phyloP scores from a whole-genome alignment of 37 sponge, comb jelly and placozoan genomes.

The Halisarca cf. caerulea region DNA sequence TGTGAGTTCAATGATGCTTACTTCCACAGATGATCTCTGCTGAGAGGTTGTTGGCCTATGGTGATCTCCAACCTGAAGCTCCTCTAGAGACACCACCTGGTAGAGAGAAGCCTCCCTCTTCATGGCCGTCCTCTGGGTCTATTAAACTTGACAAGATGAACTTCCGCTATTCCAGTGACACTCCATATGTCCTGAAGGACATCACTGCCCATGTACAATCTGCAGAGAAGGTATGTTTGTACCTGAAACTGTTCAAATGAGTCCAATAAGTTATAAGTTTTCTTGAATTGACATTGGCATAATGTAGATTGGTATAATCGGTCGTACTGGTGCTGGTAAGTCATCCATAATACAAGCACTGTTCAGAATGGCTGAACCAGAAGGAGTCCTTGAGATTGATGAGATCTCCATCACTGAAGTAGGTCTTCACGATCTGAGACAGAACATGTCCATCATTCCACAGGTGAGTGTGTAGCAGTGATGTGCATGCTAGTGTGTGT shows the following conservation, averaged over 20 bases:
- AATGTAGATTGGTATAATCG: too few species aligned
- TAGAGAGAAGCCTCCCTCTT: neutral
- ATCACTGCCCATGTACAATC: neutral
- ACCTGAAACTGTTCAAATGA: too few species aligned
- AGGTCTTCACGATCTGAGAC: slow-evolving; percentile 80
- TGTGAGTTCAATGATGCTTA: too few species aligned
- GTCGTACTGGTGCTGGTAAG: slow-evolving; percentile 95
- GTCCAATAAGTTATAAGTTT: too few species aligned
- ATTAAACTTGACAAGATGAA: neutral
- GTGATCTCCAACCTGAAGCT: neutral
- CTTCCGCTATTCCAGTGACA: neutral
- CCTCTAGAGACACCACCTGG: neutral
- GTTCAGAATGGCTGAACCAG: slow-evolving; percentile 87
- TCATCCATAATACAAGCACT: slow-evolving; percentile 82
- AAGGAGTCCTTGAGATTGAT: slow-evolving; percentile 77
- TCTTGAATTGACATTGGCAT: too few species aligned
- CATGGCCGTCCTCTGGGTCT: neutral
- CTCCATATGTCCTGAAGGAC: neutral
- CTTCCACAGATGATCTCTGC: slow-evolving; percentile 5
- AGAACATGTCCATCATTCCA: slow-evolving; percentile 87
- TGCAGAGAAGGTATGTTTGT: neutral
- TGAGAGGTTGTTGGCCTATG: neutral
- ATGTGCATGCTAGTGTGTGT: neutral
- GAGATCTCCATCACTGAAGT: slow-evolving; percentile 65
- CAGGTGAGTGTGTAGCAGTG: slow-evolving; percentile 38